Percentiles rank a stretch among this genome's conserved stretches.
These are phyloP conservation scores for Cossypha dichroa DNA, from an alignment of 2,797 vertebrate genomes.

Conservation along the genomic window DNA sequence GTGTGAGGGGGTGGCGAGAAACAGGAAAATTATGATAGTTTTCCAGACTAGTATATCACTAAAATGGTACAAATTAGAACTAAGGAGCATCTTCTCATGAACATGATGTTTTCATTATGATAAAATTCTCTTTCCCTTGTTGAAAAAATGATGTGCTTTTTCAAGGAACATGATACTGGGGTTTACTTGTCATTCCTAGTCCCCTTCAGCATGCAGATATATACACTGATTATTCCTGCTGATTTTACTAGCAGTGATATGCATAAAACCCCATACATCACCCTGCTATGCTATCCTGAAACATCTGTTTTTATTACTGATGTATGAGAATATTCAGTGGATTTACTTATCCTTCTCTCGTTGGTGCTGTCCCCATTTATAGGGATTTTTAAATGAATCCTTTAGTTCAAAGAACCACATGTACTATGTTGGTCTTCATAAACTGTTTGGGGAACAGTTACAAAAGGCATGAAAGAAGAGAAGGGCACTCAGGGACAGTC, in stretches of 20 bases:
- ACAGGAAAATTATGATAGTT: background rate
- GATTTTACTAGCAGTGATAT: background rate
- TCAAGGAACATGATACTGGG: background rate
- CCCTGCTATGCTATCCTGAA: background rate
- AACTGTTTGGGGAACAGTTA: background rate
- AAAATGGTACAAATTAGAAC: constrained; percentile 2
- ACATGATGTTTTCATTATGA: background rate
- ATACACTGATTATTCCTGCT: constrained; percentile 10
- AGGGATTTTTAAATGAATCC: background rate
- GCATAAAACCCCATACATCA: constrained; percentile 2
- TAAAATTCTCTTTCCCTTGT: background rate
- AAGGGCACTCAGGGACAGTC: background rate
- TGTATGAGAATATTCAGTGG: background rate
- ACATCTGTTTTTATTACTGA: background rate
- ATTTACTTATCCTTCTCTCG: background rate
- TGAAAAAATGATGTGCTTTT: background rate
- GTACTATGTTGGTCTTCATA: background rate
- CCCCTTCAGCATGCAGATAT: background rate
- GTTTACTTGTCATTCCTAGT: background rate
- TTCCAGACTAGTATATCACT: background rate
- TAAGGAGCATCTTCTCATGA: background rate
- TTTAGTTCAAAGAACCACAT: background rate
- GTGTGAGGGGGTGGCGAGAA: background rate
- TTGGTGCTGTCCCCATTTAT: background rate
- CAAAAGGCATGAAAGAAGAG: background rate